A percentile compares a stretch with the other conserved stretches of the same genome.
These are phyloP conservation scores for Druceiella hillmani DNA, from an alignment of 2,888 invertebrate genomes.

Conservation along the genomic window DNA sequence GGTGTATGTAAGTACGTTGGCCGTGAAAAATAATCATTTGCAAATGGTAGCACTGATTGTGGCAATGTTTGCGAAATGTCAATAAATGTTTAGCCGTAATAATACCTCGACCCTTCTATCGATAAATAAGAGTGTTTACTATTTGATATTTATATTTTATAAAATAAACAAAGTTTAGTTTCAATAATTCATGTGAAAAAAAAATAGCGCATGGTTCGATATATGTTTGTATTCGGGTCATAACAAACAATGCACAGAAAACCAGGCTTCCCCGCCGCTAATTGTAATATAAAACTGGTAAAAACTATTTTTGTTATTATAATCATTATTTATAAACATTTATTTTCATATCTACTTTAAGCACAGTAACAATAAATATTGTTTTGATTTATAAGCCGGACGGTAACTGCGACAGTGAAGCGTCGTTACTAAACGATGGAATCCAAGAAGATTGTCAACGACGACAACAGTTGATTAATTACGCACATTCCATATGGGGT, in stretches of 20 bases:
- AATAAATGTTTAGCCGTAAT: too few relatives aligned
- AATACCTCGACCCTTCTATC: too few relatives aligned
- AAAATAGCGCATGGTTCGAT: too few relatives aligned
- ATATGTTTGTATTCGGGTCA: too few relatives aligned
- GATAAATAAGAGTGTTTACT: too few relatives aligned
- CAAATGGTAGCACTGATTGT: too few relatives aligned
- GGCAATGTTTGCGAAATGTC: too few relatives aligned
- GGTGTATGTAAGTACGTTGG: too few relatives aligned
- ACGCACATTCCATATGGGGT: conserved; percentile 47
- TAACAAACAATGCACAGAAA: conserved; percentile 43
- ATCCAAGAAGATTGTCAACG: conserved; percentile 37
- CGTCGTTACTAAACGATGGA: conserved; percentile 26
- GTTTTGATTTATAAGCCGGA: conserved; percentile 30
- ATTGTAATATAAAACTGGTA: conserved; percentile 47
- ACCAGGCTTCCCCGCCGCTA: conserved; percentile 40
- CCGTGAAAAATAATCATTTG: too few relatives aligned
- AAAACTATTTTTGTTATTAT: conserved; percentile 17
- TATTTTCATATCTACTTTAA: background rate
- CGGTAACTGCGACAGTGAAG: conserved; percentile 14
- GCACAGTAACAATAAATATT: background rate
- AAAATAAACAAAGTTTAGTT: too few relatives aligned
- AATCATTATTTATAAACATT: background rate
- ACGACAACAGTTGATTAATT: conserved; percentile 44
- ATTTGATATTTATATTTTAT: too few relatives aligned
- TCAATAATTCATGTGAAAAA: too few relatives aligned